These are phyloP conservation scores for Tamandua tetradactyla DNA, from an alignment of 2,797 vertebrate species.

Conservation along the genomic window DNA sequence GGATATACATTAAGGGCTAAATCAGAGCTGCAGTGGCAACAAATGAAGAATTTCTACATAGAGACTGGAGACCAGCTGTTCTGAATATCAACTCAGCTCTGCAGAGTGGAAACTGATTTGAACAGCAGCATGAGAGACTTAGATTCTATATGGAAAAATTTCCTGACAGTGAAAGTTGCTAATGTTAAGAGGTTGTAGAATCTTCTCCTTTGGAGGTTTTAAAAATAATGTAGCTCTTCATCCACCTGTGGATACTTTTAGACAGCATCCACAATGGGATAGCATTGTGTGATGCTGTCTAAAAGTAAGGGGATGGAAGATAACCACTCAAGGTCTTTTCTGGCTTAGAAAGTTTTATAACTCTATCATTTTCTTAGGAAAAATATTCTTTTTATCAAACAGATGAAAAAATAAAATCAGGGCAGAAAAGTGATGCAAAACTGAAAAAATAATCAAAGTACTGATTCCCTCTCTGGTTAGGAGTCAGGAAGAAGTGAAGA, in stretches of 20 bases:
- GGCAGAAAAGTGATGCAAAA: background rate
- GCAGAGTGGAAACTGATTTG: slow-evolving; percentile 64
- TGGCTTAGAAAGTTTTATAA: slow-evolving; percentile 47
- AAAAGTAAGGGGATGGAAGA: slow-evolving; percentile 49
- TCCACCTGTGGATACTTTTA: no score
- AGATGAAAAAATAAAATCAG: slow-evolving; percentile 28
- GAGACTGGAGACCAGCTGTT: slow-evolving; percentile 64
- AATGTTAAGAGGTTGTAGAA: slow-evolving; percentile 47
- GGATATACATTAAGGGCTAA: slow-evolving; percentile 41
- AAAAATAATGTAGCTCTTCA: slow-evolving; percentile 66
- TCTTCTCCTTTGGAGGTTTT: slow-evolving; percentile 65
- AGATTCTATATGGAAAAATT: slow-evolving; percentile 58
- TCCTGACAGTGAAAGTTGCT: slow-evolving; percentile 61
- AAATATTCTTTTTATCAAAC: background rate
- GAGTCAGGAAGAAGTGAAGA: background rate
- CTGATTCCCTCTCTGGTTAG: background rate
- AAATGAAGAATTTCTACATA: slow-evolving; percentile 68
- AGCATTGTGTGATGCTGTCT: slow-evolving; percentile 60
- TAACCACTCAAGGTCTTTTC: slow-evolving; percentile 52
- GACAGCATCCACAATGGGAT: no score
- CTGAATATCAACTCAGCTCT: slow-evolving; percentile 47
- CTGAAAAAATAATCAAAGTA: background rate
- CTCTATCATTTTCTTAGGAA: slow-evolving; percentile 46
- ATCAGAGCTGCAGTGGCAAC: slow-evolving; percentile 50
- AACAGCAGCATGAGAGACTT: slow-evolving; percentile 56